Percentiles rank a stretch among this genome's conserved stretches.
Evolutionary conservation across 2,113 vertebrate genomes (phyloP).

Genomic region (Alouatta palliata): DNA sequence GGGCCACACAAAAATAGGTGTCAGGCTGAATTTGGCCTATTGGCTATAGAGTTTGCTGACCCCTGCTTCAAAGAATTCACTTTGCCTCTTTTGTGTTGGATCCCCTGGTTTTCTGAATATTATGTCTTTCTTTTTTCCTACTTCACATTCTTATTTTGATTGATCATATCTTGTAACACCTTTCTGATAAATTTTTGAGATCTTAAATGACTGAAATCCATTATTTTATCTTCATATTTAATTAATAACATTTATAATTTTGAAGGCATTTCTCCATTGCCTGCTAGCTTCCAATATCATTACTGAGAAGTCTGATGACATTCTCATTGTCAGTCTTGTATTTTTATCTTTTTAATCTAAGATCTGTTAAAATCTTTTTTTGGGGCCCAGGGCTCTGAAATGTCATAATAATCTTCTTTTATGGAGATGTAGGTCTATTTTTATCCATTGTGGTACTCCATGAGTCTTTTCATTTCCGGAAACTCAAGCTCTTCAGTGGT

Average conservation of each 20-base stretch:
- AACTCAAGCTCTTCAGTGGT: not conserved
- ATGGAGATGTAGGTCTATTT: not conserved
- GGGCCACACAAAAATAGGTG: not conserved
- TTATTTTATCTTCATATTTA: not conserved
- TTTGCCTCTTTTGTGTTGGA: not conserved
- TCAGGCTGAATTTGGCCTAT: not conserved
- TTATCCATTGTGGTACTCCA: not conserved
- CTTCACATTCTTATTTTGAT: constrained; percentile 16
- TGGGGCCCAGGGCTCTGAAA: not conserved
- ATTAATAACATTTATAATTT: not conserved
- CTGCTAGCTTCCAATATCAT: not conserved
- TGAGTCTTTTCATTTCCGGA: not conserved
- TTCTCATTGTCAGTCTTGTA: not conserved
- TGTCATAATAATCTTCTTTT: not conserved
- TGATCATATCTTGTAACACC: not conserved
- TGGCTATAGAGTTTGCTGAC: not conserved
- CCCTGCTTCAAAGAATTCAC: not conserved
- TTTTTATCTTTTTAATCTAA: not conserved
- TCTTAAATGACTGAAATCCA: not conserved
- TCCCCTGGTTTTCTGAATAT: not conserved
- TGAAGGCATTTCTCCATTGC: not conserved
- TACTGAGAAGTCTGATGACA: not conserved
- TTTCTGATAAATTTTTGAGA: not conserved
- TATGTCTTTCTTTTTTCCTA: not conserved
- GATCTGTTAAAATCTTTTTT: not conserved